Evolutionary conservation across 2,113 vertebrate species (phyloP), one percentile per base, ranked within the genome.

Genomic region (Neogobius melanostomus): DNA sequence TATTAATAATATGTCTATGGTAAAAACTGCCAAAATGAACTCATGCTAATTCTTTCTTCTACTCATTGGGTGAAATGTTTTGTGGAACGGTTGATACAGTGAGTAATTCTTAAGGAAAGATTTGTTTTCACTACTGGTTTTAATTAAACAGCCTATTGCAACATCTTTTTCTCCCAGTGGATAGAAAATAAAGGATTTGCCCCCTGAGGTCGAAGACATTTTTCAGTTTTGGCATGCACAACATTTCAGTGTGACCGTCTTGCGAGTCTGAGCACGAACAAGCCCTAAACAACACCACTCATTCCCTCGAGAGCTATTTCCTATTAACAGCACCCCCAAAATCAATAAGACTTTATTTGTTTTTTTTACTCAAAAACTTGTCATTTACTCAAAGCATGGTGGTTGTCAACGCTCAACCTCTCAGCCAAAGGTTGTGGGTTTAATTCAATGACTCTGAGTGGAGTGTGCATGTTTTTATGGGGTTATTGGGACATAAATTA

Each of bases 321-420:
- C 21, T 57, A 36, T 57, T 54, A 54, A 54, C 54, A 36, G 21
- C 17, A 57, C 21, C 54, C 21, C 54, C 17, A 57, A 28, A 57
- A 57, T 57, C 54, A 57, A 57, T 57, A 57, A 57, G 28, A 11
- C 17, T 28, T 57, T 57, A 57, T 57, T 54, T 54, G 52, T 17
- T 54, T 54, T 54, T 54, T n/a, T 17, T 36, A 36, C 28, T 36
- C 28, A 2, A 36, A 36, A 36, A 36, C 28, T 36, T 36, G 28
- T 36, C 28, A 36, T 36, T 36, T 36, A 36, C 28, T 36, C 28
- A 36, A 36, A 17, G 52, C 53, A 2, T 6, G 9, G 54, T 21
- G 17, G 54, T 12, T 11, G 10, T 57, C 21, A 11, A 8, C 53
- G 9, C 16, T 21, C 8, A 5, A 2, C n/a, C 53, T 54, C 7